A percentile compares a stretch with the other conserved stretches of the same genome.
Conservation (phyloP, 2,797 vertebrate species). For the Tympanoctomys barrerae region DNA sequence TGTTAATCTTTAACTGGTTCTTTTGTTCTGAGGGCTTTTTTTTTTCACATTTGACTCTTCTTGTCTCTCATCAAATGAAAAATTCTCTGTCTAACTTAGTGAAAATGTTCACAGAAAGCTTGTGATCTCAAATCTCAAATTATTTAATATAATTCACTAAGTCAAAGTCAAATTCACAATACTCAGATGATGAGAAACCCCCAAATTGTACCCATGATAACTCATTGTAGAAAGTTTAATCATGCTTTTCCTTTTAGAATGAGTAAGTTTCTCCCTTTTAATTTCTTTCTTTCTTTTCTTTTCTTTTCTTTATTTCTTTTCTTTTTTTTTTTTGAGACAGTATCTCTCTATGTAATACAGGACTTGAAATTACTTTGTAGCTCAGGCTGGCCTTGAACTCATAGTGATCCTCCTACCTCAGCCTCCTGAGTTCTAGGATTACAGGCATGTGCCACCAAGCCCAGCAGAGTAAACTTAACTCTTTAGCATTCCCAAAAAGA, state of each 20-base stretch:
- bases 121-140: neutral
- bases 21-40: neutral
- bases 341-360: neutral
- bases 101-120: neutral
- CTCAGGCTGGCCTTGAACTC: neutral
- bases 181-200: neutral
- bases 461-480: neutral
- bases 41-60: neutral
- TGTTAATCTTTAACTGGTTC: slow-evolving; percentile 27
- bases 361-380: neutral
- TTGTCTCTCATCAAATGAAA: neutral
- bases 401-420: neutral
- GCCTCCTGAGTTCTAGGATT: neutral
- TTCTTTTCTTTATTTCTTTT: neutral
- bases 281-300: neutral
- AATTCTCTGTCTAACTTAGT: neutral
- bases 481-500: neutral
- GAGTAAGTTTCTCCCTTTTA: neutral
- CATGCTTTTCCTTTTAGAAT: neutral
- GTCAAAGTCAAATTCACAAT: neutral
- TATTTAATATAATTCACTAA: neutral
- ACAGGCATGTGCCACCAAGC: neutral
- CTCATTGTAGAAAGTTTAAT: neutral
- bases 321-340: neutral
- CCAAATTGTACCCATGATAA: neutral